Evolutionary conservation across 2,888 invertebrate genomes (phyloP).

Genomic region (Aleiodes alternator): DNA sequence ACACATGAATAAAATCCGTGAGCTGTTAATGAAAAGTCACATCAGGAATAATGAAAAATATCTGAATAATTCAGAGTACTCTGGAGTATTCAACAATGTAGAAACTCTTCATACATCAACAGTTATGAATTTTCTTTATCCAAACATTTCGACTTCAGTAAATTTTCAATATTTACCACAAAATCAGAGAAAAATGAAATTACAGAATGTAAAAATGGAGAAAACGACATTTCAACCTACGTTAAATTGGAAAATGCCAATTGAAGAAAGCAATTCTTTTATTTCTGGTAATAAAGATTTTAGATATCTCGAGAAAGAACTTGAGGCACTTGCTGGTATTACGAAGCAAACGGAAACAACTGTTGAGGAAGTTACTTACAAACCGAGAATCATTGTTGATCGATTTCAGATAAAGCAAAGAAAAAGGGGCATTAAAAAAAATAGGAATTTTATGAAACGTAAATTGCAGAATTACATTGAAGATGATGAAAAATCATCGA

Average conservation of each 20-base stretch:
- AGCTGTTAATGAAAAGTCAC: conserved; percentile 25
- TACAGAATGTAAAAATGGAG: too few relatives aligned
- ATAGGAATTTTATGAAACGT: not conserved
- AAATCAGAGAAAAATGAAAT: too few relatives aligned
- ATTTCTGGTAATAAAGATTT: conserved; percentile 3
- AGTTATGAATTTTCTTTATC: not conserved
- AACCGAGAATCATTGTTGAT: conserved; percentile 1
- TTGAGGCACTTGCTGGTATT: not conserved
- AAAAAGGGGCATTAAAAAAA: not conserved
- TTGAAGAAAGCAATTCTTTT: not conserved
- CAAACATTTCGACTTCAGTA: not conserved
- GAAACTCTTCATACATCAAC: not conserved
- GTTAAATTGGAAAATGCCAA: conserved; percentile 1
- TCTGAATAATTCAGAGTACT: not conserved
- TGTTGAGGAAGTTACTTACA: not conserved
- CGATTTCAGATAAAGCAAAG: not conserved
- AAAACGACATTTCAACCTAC: too few relatives aligned
- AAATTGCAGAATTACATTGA: not conserved
- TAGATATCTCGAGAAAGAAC: conserved; percentile 9
- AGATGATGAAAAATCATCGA: not conserved
- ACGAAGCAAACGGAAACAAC: conserved; percentile 5
- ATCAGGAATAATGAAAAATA: conserved; percentile 20
- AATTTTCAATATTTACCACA: too few relatives aligned
- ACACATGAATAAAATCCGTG: conserved; percentile 7
- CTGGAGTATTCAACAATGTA: not conserved